phyloP scores from a whole-genome alignment of 2,113 vertebrate genomes.

The Prunella fulvescens region DNA sequence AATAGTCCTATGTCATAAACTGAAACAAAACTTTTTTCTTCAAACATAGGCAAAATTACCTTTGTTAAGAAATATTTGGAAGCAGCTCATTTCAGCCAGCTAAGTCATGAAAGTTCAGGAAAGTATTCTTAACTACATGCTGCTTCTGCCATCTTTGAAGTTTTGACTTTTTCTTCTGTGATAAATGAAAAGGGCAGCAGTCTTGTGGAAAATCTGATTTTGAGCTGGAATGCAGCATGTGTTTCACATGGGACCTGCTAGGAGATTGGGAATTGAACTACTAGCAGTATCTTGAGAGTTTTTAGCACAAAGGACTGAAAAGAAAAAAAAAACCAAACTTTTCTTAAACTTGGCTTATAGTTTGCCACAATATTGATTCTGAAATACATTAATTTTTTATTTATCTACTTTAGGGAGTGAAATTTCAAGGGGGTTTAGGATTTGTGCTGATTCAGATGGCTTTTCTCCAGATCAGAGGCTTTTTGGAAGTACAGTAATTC shows the following conservation, averaged over 20 bases:
- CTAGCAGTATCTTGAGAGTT: background rate
- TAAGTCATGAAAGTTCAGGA: background rate
- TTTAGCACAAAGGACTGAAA: background rate
- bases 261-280: background rate
- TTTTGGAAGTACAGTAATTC: background rate
- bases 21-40: background rate
- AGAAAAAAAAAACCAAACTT: background rate
- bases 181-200: background rate
- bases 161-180: background rate
- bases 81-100: background rate
- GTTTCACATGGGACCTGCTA: background rate
- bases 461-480: background rate
- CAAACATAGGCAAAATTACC: background rate
- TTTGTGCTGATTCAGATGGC: background rate
- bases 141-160: background rate
- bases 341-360: background rate
- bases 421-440: background rate
- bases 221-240: background rate
- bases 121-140: background rate
- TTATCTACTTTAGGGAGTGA: background rate
- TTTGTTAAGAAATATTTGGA: background rate
- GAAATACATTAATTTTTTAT: background rate
- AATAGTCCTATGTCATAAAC: background rate
- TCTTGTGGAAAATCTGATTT: background rate
- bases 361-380: background rate